These are phyloP conservation scores for Columba janthina DNA, from an alignment of 2,113 vertebrate species.

Conservation along the genomic window DNA sequence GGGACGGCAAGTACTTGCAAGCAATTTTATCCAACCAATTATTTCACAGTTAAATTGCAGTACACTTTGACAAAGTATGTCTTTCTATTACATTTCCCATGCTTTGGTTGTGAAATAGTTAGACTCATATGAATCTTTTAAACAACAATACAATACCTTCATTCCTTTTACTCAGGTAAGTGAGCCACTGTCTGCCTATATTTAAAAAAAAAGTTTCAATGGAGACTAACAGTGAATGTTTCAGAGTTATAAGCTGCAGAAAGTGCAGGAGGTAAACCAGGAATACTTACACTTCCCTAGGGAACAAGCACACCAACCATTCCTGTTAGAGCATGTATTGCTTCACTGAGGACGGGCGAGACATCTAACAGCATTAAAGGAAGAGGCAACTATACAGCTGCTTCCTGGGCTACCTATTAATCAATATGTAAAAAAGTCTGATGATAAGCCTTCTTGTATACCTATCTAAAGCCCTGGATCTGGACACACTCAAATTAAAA, in stretches of 20 bases:
- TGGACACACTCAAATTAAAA: not conserved
- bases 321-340: not conserved
- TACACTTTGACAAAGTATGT: not conserved
- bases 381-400: not conserved
- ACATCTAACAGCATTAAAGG: not conserved
- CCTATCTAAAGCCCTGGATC: not conserved
- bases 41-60: not conserved
- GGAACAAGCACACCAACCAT: not conserved
- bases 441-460: not conserved
- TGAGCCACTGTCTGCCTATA: not conserved
- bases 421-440: not conserved
- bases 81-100: not conserved
- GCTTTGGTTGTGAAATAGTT: not conserved
- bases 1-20: not conserved
- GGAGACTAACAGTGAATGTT: not conserved
- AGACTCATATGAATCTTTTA: not conserved
- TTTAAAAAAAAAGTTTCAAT: not conserved
- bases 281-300: not conserved
- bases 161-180: not conserved
- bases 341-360: not conserved
- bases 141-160: not conserved
- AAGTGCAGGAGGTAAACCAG: not conserved
- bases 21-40: not conserved
- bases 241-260: not conserved
- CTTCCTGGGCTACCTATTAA: not conserved